A percentile compares a stretch with the other conserved stretches of the same genome.
Evolutionary conservation across 2,113 vertebrate genomes (phyloP).

Genomic region (Atrichornis clamosus): DNA sequence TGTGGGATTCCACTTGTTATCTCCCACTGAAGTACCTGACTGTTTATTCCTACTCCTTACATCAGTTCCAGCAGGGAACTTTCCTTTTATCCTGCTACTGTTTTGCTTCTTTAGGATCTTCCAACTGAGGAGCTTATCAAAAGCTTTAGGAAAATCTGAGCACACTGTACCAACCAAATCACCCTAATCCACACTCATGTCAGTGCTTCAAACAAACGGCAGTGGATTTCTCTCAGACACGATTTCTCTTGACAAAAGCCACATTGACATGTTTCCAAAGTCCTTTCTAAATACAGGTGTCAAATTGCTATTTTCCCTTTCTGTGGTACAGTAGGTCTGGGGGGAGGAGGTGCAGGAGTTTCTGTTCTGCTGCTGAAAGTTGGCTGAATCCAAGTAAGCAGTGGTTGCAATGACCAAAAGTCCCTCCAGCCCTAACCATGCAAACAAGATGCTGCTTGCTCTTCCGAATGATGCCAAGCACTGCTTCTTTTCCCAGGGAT

Average conservation of each 20-base stretch:
- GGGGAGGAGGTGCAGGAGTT: background rate
- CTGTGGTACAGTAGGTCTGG: background rate
- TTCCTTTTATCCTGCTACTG: constrained; percentile 16
- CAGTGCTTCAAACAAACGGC: background rate
- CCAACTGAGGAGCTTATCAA: background rate
- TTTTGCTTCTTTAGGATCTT: constrained; percentile 8
- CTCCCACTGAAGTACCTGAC: background rate
- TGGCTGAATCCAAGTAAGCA: background rate
- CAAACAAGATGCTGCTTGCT: background rate
- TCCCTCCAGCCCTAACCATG: background rate
- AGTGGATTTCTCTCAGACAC: background rate
- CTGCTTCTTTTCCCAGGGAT: background rate
- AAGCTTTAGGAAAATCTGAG: constrained; percentile 30
- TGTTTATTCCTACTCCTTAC: background rate
- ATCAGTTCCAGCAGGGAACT: background rate
- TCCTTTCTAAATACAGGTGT: background rate
- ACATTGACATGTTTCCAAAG: background rate
- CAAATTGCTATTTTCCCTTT: background rate
- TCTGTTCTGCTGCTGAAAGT: background rate
- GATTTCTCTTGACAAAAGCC: background rate
- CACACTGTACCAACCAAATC: background rate
- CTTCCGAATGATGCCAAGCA: background rate
- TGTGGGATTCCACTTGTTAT: background rate
- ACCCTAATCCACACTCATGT: background rate
- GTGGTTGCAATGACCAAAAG: background rate